Percentiles rank a stretch among this genome's conserved stretches.
Conservation (phyloP, 53 echinoderm and acorn worm genomes). For the Arbacia lixula region DNA sequence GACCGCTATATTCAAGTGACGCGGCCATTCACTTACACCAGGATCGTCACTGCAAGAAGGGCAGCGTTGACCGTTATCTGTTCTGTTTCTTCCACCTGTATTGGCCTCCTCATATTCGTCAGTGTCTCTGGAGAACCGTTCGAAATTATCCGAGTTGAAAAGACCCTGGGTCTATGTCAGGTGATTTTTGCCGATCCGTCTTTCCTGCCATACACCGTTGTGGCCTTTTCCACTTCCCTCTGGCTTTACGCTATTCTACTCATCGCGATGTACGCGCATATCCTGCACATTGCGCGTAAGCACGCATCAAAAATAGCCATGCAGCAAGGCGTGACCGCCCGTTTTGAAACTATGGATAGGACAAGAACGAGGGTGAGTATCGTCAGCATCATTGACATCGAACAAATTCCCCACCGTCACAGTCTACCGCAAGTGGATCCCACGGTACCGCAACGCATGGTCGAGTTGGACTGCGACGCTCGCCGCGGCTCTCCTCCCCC, state of each 20-base stretch:
- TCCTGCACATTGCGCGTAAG: background rate
- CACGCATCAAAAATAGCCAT: background rate
- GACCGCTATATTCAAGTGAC: slow-evolving; percentile 21
- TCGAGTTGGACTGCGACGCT: too few relatives aligned
- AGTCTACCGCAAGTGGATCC: too few relatives aligned
- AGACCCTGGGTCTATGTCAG: background rate
- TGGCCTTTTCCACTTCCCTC: background rate
- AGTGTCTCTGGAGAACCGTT: background rate
- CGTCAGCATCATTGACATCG: too few relatives aligned
- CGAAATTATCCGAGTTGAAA: background rate
- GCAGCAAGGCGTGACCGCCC: background rate
- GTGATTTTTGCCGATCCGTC: background rate
- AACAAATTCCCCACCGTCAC: too few relatives aligned
- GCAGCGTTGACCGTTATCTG: background rate
- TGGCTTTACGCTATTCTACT: background rate
- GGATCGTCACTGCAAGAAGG: background rate
- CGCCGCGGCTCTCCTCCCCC: too few relatives aligned
- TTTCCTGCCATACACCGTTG: background rate
- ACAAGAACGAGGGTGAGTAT: too few relatives aligned
- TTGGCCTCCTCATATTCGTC: background rate
- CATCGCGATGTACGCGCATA: slow-evolving; percentile 4
- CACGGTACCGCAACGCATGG: too few relatives aligned
- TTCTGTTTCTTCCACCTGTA: too few relatives aligned
- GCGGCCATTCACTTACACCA: background rate
- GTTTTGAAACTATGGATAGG: background rate